Evolutionary conservation across 1,140 invertebrate genomes (phyloP).

Genomic region (Cataglyphis hispanica): DNA sequence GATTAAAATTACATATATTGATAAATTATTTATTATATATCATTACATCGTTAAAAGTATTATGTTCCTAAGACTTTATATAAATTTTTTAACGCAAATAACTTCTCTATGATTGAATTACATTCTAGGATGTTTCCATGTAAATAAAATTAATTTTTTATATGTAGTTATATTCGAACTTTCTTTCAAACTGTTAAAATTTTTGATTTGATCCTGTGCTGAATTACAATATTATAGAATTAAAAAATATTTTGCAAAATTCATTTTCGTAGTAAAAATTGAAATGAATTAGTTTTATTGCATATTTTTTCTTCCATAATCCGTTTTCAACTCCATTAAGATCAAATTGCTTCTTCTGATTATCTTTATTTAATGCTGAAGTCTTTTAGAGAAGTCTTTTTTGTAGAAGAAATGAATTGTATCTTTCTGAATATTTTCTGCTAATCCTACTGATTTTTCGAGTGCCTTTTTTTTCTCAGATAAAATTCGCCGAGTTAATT

Average conservation of each 20-base stretch:
- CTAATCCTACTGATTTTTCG: not conserved
- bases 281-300: not conserved
- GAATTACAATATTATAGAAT: not conserved
- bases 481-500: not conserved
- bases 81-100: not conserved
- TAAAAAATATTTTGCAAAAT: not conserved
- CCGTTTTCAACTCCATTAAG: not conserved
- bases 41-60: not conserved
- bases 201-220: not conserved
- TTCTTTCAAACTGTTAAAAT: not conserved
- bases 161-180: not conserved
- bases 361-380: not conserved
- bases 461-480: not conserved
- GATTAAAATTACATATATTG: too few species aligned
- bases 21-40: not conserved
- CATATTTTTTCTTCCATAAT: not conserved
- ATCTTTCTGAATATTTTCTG: not conserved
- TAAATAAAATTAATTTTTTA: not conserved
- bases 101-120: not conserved
- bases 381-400: not conserved
- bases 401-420: not conserved
- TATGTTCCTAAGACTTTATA: not conserved
- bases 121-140: not conserved
- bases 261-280: not conserved
- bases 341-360: not conserved